Base-by-base conservation (phyloP, 2,888 invertebrate genomes). In the Drosophila meridionalis region DNA sequence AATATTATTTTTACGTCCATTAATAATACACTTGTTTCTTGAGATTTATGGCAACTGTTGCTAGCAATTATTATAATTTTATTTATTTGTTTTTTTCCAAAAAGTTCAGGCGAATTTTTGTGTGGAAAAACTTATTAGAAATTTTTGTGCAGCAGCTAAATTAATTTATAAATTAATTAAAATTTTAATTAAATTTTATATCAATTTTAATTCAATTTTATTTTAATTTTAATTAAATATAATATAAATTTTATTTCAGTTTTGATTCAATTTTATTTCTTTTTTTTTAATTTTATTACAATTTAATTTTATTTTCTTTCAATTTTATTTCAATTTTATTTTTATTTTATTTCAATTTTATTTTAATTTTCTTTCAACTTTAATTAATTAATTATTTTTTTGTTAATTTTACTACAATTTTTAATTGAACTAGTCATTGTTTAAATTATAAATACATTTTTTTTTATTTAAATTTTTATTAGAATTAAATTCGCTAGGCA, bases 1-100 rank as follows among this genome's bases (percentile, higher is more conserved):
- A 40, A 12, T 40, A 60, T 50, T 26, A 56, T 20, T 5, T 57
- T 28, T 30, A 42, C 38, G 43, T 26, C 52, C 59, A 45, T 20
- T 82, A 76, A 57, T 57, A 53, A 67, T 47, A 66, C 55, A 66
- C 47, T 62, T 57, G 45, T 43, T 47, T 11, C 26, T 8, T 4
- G 53, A 52, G 61, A 72, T 66, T 78, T 72, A 68, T 30, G 45
- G 42, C 38, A 38, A 64, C 30, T 50, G 38, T 34, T 42, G 26
- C 32, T n/a, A 36, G 53, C 40, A 58, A 56, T 50, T 66, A 57
- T 38, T 26, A 11, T 32, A 30, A n/a, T 4, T 55, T 61, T 42
- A 38, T 9, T 36, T 52, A 1, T 3, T 6, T n/a, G 5, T 11
- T 4, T 36, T 12, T 20, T 52, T 38, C 20, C 20, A 20, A 20